Evolutionary conservation across 1,140 invertebrate genomes (phyloP), one percentile per base, ranked within the genome.

Genomic region (Calliphora vicina): DNA sequence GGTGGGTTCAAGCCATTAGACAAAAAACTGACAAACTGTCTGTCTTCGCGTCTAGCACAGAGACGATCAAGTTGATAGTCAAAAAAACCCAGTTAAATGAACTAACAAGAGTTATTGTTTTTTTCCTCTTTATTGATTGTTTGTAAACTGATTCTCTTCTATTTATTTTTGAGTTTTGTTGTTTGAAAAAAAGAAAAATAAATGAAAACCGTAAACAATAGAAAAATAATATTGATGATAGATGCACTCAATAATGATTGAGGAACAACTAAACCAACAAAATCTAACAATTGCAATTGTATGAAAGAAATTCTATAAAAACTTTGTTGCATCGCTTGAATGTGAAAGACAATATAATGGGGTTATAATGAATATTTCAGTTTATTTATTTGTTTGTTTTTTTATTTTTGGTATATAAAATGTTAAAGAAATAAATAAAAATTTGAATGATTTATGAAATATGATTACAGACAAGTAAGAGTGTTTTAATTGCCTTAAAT

Each of bases 191-290:
- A 61, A 6, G n/a, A 17, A 61, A 61, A 6, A 61, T 17, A 61
- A 61, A n/a, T 57, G 1, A n/a, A 35, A 57, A 57, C n/a, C n/a
- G 50, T 57, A 57, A 20, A 67, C 61, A 67, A 67, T 67, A 67
- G 61, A 23, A 20, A 67, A 67, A 67, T 67, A 67, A 67, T 67
- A 67, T 67, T 23, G 61, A 23, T 67, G 61, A 67, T 67, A 67
- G 61, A 67, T 67, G 61, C 61, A 67, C 61, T 67, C 61, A 67
- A 67, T 67, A 67, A 67, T 67, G n/a, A 23, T 67, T 23, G 61
- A 23, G 45, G 45, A 50, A 50, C 45, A 35, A 50, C 45, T 17
- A 50, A 50, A n/a, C 45, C 13, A 50, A n/a, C 3, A 23, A 12
- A 50, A 50, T 50, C 12, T 50, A 50, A 67, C 61, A 67, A 67